Conservation (phyloP, 2,113 vertebrate species). For the Tursiops truncatus region DNA sequence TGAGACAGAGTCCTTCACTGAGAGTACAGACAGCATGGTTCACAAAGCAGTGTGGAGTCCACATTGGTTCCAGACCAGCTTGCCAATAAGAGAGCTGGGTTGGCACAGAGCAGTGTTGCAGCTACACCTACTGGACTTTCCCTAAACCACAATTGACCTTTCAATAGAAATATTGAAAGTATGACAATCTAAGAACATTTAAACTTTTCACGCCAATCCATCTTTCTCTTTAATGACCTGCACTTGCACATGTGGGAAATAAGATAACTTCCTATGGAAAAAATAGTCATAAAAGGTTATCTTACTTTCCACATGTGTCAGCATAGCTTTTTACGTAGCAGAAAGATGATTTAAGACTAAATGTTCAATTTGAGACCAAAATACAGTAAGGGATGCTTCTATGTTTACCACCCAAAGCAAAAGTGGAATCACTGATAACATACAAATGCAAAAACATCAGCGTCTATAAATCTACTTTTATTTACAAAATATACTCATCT, state of each 20-base stretch:
- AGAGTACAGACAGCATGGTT: background rate
- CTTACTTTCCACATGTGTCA: background rate
- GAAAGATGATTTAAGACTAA: background rate
- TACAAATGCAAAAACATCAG: background rate
- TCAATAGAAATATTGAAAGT: background rate
- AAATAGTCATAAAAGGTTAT: background rate
- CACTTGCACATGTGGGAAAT: background rate
- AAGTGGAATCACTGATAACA: background rate
- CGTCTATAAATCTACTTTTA: background rate
- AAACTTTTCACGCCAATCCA: background rate
- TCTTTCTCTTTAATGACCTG: background rate
- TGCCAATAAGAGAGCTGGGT: background rate
- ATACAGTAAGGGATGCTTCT: background rate
- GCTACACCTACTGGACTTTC: slow-evolving; percentile 58
- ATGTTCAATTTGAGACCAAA: slow-evolving; percentile 19
- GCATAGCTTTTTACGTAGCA: background rate
- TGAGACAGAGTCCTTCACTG: background rate
- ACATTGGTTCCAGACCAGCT: background rate
- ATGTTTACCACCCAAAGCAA: background rate
- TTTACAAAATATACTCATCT: slow-evolving; percentile 20
- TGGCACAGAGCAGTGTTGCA: background rate
- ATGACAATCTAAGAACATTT: background rate
- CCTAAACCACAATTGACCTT: background rate
- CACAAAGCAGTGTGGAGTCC: background rate
- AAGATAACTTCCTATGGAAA: background rate